Conservation (phyloP, 2,888 invertebrate genomes). For the Teleiodes luculella region DNA sequence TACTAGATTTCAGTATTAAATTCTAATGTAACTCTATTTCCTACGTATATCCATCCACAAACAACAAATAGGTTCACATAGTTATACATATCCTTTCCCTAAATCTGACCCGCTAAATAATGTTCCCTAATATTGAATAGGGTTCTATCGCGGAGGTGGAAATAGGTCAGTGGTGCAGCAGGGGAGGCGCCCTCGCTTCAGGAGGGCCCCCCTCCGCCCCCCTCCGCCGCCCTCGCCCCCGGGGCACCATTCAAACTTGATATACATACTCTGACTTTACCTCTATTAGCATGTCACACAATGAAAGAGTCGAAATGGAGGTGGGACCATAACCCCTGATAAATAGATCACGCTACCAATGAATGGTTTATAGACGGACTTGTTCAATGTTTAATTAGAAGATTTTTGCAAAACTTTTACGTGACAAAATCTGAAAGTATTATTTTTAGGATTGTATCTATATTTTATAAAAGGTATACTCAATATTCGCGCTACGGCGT, state of each 20-base stretch:
- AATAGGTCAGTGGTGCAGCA: constrained; percentile 71
- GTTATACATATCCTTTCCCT: background rate
- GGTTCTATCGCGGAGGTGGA: constrained; percentile 36
- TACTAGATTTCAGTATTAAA: too few species aligned
- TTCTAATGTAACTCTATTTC: too few species aligned
- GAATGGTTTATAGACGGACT: background rate
- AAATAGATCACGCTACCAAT: background rate
- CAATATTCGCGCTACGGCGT: too few species aligned
- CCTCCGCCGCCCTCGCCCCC: background rate
- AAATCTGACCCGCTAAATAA: background rate
- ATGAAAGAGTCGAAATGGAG: background rate
- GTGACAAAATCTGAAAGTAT: too few species aligned
- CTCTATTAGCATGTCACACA: background rate
- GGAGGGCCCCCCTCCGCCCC: constrained; percentile 21
- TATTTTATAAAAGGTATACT: too few species aligned
- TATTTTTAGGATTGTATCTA: too few species aligned
- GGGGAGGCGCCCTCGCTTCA: constrained; percentile 46
- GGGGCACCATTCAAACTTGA: constrained; percentile 21
- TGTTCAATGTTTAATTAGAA: too few species aligned
- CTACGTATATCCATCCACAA: too few species aligned
- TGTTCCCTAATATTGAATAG: constrained; percentile 4
- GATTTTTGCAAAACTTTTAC: too few species aligned
- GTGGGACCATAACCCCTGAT: background rate
- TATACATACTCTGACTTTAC: constrained; percentile 7
- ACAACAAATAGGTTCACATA: background rate